Evolutionary conservation across 2,888 invertebrate species (phyloP), one percentile per base, ranked within the genome.

Genomic region (Coenonympha glycerion): DNA sequence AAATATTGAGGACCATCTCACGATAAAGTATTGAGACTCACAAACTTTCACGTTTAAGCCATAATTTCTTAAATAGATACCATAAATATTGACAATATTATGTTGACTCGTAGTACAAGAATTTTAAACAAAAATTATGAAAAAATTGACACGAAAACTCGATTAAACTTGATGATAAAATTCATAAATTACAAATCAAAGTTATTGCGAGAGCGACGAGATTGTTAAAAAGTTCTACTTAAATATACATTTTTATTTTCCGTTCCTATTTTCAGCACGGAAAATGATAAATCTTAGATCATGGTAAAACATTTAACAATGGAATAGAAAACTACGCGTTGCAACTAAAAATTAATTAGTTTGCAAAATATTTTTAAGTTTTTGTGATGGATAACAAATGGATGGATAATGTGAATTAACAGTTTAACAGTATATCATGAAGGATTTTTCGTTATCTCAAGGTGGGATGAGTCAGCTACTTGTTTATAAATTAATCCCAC

Each of bases 141-240:
- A n/a, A 46, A 55, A 47, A 34, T 47, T 46, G 55, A 62, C 60
- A 59, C 50, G 56, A 54, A 59, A 65, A 63, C 65, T 62, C 61
- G 60, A 60, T 64, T 61, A 59, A 65, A 60, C 52, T 58, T 60
- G 54, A 55, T 53, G 57, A 59, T 57, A 57, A 57, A 53, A 56
- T 52, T 59, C 61, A 76, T 75, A 77, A 79, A 79, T 79, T 75
- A 78, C 74, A 74, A 78, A 81, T 76, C 68, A 68, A 71, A 68
- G 63, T 71, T 70, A 59, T 41, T 37, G 22, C 48, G 26, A 36
- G 44, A 45, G 21, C 26, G 41, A 34, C 24, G 37, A 47, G 47
- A 36, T 54, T 39, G 47, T 54, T 54, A 54, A 30, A 6, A 44
- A 53, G 44, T 47, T 50, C 19, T 8, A 44, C 44, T 39, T 28